A percentile compares a stretch with the other conserved stretches of the same genome.
These are phyloP conservation scores for Luehdorfia chinensis DNA, from an alignment of 1,140 invertebrate genomes.

Conservation along the genomic window DNA sequence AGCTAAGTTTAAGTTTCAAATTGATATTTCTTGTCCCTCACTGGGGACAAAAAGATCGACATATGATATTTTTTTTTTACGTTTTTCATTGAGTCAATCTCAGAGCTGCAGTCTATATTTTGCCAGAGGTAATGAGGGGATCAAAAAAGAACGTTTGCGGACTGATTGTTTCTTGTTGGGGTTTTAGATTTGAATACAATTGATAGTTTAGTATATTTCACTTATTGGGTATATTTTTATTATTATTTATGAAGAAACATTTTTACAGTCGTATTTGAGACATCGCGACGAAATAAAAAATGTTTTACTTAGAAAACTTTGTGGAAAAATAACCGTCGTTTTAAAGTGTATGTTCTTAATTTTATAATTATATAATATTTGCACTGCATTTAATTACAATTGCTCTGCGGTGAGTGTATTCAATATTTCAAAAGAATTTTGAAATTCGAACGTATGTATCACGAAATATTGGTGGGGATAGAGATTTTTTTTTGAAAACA, in stretches of 20 bases:
- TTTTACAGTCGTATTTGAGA: no score
- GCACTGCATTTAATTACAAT: no score
- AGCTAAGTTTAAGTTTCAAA: background rate
- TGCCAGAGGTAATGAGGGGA: slow-evolving; percentile 23
- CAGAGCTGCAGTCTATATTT: slow-evolving; percentile 27
- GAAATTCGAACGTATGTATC: no score
- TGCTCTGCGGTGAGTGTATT: no score
- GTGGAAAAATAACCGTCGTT: no score
- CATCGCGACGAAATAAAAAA: no score
- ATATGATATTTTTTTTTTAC: slow-evolving; percentile 35
- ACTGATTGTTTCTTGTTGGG: slow-evolving; percentile 23
- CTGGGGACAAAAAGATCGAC: slow-evolving; percentile 45
- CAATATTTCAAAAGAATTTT: no score
- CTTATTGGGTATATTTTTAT: slow-evolving; percentile 8
- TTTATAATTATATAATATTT: no score
- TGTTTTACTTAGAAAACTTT: no score
- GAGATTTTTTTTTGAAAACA: no score
- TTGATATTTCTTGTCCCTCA: background rate
- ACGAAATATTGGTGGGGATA: no score
- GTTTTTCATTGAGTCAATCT: slow-evolving; percentile 44
- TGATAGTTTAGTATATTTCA: slow-evolving; percentile 14
- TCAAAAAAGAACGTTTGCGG: slow-evolving; percentile 20
- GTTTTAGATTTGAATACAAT: slow-evolving; percentile 16
- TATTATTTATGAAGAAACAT: background rate
- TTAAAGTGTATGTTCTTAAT: no score